Conservation (phyloP, 1,140 invertebrate species). For the Drosophila leontia region DNA sequence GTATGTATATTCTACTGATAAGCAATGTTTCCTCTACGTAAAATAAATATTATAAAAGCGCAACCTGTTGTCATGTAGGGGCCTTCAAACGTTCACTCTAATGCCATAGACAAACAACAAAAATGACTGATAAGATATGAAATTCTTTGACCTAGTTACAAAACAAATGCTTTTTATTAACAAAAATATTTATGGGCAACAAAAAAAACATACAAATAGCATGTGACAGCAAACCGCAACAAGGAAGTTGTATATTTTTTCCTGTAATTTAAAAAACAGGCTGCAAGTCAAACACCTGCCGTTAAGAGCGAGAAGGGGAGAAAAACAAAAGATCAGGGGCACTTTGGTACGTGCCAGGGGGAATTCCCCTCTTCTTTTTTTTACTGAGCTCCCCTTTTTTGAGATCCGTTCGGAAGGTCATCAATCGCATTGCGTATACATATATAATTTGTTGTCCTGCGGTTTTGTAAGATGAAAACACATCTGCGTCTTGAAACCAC, state of each 20-base stretch:
- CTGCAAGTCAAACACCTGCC: slow-evolving; percentile 76
- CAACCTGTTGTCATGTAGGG: slow-evolving; percentile 52
- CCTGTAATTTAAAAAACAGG: slow-evolving; percentile 37
- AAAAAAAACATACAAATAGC: slow-evolving; percentile 12
- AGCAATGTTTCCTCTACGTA: slow-evolving; percentile 3
- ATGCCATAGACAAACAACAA: slow-evolving; percentile 26
- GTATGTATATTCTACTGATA: slow-evolving; percentile 24
- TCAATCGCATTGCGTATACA: slow-evolving; percentile 41
- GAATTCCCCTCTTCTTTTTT: slow-evolving; percentile 15
- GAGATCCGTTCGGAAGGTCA: slow-evolving; percentile 38
- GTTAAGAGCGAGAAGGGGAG: slow-evolving; percentile 1
- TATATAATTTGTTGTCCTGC: slow-evolving; percentile 50
- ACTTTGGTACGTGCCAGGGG: slow-evolving; percentile 52
- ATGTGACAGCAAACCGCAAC: slow-evolving; percentile 62
- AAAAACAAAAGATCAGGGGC: slow-evolving; percentile 18
- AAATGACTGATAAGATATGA: slow-evolving; percentile 61
- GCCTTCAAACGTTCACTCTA: slow-evolving; percentile 38
- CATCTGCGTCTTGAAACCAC: slow-evolving; percentile 52
- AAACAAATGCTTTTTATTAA: slow-evolving; percentile 31
- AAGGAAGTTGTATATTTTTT: slow-evolving; percentile 43
- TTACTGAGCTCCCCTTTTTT: slow-evolving; percentile 20
- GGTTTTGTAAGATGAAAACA: slow-evolving; percentile 48
- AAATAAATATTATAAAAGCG: slow-evolving; percentile 20
- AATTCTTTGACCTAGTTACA: slow-evolving; percentile 60
- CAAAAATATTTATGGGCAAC: not conserved